A percentile compares a stretch with the other conserved stretches of the same genome.
Conservation (phyloP, 1,140 invertebrate genomes). For the Ceratoteleas bidentatus region DNA sequence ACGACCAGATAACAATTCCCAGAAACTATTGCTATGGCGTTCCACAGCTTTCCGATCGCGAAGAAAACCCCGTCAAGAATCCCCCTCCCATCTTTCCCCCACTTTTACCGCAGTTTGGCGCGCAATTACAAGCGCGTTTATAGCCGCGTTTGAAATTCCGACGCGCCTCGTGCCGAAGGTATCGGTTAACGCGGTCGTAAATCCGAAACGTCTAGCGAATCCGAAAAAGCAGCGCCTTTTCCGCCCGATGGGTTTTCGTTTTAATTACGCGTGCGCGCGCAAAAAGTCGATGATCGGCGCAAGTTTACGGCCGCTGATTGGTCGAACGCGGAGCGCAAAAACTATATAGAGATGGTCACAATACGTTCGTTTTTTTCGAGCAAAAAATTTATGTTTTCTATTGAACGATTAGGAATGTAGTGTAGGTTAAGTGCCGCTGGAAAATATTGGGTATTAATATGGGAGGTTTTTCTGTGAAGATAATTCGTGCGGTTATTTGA, state of each 20-base stretch:
- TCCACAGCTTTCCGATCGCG: conserved; percentile 10
- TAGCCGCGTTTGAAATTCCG: conserved; percentile 18
- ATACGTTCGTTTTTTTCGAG: conserved; percentile 33
- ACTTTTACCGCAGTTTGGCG: no score
- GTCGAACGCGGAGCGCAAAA: conserved; percentile 28
- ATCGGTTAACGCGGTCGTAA: conserved; percentile 38
- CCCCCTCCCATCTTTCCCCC: background rate
- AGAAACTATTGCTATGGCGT: conserved; percentile 11
- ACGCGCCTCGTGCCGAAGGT: conserved; percentile 2
- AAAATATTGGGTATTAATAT: conserved; percentile 20
- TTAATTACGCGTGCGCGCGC: conserved; percentile 27
- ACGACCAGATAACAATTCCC: conserved; percentile 50
- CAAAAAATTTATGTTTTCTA: conserved; percentile 27
- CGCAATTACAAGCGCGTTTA: conserved; percentile 30
- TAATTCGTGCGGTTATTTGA: no score
- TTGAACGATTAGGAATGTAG: conserved; percentile 20
- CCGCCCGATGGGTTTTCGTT: conserved; percentile 13
- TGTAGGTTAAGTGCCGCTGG: background rate
- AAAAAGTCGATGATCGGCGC: conserved; percentile 20
- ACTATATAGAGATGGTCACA: no score
- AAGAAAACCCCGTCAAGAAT: conserved; percentile 8
- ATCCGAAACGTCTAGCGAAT: conserved; percentile 22
- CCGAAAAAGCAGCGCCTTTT: conserved; percentile 32
- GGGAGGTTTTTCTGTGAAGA: no score
- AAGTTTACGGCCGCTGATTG: conserved; percentile 51